Conservation (phyloP, 1,140 invertebrate species). For the Drosophila neocordata region DNA sequence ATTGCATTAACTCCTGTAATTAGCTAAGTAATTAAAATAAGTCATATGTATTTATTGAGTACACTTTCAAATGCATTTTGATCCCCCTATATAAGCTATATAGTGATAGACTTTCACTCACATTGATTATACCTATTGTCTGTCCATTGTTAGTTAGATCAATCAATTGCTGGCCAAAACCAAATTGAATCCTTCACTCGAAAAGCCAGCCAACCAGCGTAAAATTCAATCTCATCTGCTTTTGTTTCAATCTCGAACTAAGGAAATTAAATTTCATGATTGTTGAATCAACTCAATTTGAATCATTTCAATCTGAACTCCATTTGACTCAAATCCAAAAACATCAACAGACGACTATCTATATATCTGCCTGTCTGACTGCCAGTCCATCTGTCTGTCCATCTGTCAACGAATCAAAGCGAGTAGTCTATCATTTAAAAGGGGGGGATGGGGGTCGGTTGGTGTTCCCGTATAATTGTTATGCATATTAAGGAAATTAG, state of each 20-base stretch:
- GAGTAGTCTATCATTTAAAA: background rate
- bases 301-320: conserved; percentile 2
- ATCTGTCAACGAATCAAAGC: conserved; percentile 9
- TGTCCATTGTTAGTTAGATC: background rate
- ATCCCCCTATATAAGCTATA: too few species aligned
- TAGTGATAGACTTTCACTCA: too few species aligned
- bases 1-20: too few species aligned
- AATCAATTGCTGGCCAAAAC: background rate
- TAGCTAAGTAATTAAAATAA: too few species aligned
- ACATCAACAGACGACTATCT: background rate
- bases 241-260: conserved; percentile 33
- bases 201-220: background rate
- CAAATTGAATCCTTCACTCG: background rate
- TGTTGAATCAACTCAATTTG: conserved; percentile 25
- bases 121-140: background rate
- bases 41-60: too few species aligned
- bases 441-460: background rate
- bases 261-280: conserved; percentile 71
- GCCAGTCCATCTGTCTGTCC: background rate
- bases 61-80: too few species aligned
- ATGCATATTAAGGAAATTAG: conserved; percentile 64
- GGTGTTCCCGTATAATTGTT: conserved; percentile 55
- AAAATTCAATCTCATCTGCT: conserved; percentile 6
- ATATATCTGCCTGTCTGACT: conserved; percentile 15
- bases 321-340: background rate